Base-by-base conservation (phyloP, 2,113 vertebrate species). In the Amblyornis subalaris region DNA sequence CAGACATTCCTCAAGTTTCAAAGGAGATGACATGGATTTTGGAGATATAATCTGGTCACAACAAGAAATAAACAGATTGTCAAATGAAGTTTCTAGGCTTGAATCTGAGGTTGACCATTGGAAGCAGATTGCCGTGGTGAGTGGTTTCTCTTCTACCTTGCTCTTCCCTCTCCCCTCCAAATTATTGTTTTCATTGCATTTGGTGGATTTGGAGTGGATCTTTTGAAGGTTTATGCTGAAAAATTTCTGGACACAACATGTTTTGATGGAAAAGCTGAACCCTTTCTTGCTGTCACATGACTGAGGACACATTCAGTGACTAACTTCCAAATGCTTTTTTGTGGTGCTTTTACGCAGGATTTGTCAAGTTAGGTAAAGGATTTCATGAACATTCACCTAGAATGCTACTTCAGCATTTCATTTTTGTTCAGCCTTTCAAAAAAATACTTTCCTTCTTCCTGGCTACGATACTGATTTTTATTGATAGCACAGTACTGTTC, bases 51-150 rank as follows among this genome's bases (percentile, higher is more conserved):
- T 99, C 93, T 99, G 98, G 98, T 99, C 99, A 12, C 99, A 99
- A 70, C 99, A 99, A 95, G 99, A 99, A 98, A 99, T 99, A 96
- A 99, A 99, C 96, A 98, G 98, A 44, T 97, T 99, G 85, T 99
- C 99, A 62, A 98, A 97, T 77, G 98, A 99, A 93, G 98, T 99
- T 92, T 97, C 97, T 84, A 98, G 98, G 36, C 98, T 99, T 25
- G 98, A 99, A 93, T 97, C 98, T 1, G 99, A 99, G 96, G 98
- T 98, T 88, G 93, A 97, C 20, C 99, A 99, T 84, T 99, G 99
- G 99, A 99, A 97, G 86, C 97, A 98, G 51, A 94, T 99, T 85
- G 98, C 98, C 61, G 98, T 99, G 98, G 99, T 99, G 75, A 88
- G 85, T 96, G 20, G 24, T 58, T 91, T 40, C 19, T 20, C 17